A percentile compares a stretch with the other conserved stretches of the same genome.
Conservation (phyloP, 2,888 invertebrate species). For the Limulus polyphemus region DNA sequence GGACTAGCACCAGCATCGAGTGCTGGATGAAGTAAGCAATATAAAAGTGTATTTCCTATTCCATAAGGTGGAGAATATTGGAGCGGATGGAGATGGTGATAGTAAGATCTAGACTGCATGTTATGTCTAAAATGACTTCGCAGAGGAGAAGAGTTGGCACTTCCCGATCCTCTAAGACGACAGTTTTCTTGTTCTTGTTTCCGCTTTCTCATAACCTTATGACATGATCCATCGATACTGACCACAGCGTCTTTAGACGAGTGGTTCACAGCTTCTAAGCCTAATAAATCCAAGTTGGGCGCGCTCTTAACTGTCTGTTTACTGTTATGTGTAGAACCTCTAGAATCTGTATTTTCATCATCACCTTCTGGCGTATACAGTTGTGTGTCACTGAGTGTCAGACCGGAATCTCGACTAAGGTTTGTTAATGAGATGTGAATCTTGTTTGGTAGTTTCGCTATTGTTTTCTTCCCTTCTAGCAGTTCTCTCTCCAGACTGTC, state of each 20-base stretch:
- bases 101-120: too few species aligned
- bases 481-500: slow-evolving; percentile 56
- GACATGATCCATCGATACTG: slow-evolving; percentile 24
- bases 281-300: slow-evolving; percentile 10
- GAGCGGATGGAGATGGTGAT: too few species aligned
- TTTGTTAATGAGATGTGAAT: slow-evolving; percentile 54
- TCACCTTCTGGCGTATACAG: slow-evolving; percentile 58
- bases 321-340: background rate
- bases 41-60: too few species aligned
- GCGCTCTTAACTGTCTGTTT: slow-evolving; percentile 22
- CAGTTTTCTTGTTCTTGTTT: too few species aligned
- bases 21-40: too few species aligned
- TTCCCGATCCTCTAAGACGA: too few species aligned
- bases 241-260: background rate
- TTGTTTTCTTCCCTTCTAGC: slow-evolving; percentile 36
- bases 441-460: slow-evolving; percentile 42
- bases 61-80: too few species aligned
- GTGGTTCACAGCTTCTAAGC: slow-evolving; percentile 20
- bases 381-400: slow-evolving; percentile 72
- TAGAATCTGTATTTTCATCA: slow-evolving; percentile 31
- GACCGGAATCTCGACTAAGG: slow-evolving; percentile 67
- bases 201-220: background rate
- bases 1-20: too few species aligned
- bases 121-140: too few species aligned
- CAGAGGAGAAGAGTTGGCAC: too few species aligned